Conservation (phyloP, 2,888 invertebrate genomes). For the Harpalus rufipes region DNA sequence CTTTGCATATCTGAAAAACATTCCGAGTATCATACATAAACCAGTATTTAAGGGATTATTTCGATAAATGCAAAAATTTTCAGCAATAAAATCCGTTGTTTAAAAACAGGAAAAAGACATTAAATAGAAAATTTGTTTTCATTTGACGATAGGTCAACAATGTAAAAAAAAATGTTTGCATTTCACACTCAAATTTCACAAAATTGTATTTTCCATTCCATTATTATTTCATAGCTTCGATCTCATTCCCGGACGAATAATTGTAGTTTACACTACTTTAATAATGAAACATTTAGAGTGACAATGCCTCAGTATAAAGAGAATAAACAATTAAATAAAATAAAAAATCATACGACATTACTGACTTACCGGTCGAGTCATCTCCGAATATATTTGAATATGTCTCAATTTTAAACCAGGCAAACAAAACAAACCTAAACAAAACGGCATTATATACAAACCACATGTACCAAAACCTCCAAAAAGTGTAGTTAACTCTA, state of each 20-base stretch:
- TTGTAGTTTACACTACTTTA: not conserved
- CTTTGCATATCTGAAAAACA: not conserved
- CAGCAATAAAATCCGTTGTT: constrained; percentile 12
- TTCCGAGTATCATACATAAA: constrained; percentile 9
- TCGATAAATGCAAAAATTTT: not conserved
- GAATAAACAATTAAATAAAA: no score
- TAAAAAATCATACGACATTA: no score
- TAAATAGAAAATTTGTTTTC: not conserved
- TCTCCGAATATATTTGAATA: no score
- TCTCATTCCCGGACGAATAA: not conserved
- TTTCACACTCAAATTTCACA: no score
- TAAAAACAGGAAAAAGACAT: not conserved
- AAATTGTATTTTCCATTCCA: no score
- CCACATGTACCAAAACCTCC: no score
- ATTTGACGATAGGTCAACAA: not conserved
- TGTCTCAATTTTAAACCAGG: no score
- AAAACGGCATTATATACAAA: no score
- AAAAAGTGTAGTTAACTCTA: no score
- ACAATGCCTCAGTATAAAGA: no score
- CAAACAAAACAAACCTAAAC: no score
- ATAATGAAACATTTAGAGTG: not conserved
- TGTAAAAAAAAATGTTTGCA: not conserved
- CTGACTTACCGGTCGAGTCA: no score
- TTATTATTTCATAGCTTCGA: not conserved
- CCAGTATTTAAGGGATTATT: constrained; percentile 20